Evolutionary conservation across 1,140 invertebrate species (phyloP).

Genomic region (Brachionus paranguensis): DNA sequence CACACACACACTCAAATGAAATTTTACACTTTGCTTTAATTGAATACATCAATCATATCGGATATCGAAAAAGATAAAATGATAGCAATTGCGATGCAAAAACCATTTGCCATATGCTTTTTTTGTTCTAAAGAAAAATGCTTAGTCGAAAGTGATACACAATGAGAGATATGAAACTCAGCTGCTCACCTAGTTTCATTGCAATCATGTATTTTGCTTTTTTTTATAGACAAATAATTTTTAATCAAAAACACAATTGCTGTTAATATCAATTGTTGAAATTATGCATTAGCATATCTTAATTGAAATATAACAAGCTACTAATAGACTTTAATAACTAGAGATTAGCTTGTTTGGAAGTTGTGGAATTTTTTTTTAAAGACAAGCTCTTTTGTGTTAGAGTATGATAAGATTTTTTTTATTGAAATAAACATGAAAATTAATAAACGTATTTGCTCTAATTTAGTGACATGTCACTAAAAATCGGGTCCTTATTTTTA

Average conservation of each 20-base stretch:
- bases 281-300: neutral
- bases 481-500: no score
- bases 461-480: no score
- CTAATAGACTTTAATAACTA: no score
- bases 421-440: no score
- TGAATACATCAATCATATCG: constrained; percentile 20
- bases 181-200: neutral
- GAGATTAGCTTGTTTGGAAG: no score
- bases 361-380: no score
- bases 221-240: neutral
- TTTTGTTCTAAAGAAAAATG: neutral
- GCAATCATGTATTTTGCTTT: neutral
- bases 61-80: neutral
- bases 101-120: constrained; percentile 24
- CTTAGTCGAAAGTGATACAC: neutral
- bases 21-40: constrained; percentile 21
- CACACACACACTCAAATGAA: constrained; percentile 2
- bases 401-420: no score
- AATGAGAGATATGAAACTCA: neutral
- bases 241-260: neutral
- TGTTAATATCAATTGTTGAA: neutral
- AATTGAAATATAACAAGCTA: no score
- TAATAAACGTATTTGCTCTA: no score
- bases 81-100: neutral
- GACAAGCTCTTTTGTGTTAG: no score